Evolutionary conservation across 2,797 vertebrate genomes (phyloP), one percentile per base, ranked within the genome.

Genomic region (Chiroxiphia lanceolata): DNA sequence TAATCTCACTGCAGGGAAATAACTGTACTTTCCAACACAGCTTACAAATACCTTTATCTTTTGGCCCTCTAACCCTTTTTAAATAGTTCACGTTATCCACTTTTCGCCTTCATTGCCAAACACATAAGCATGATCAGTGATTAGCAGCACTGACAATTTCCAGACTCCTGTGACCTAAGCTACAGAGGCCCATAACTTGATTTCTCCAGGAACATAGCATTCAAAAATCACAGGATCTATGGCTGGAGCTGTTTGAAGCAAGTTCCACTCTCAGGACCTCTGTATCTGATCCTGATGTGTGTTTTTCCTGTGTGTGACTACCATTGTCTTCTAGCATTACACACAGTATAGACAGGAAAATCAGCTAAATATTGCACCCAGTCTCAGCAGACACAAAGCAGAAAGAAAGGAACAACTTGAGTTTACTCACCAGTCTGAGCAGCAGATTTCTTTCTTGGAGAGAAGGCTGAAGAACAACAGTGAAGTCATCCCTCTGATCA

Each of bases 391-490:
- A 45, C 10, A 59, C 19, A 45, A 57, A 34, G 8, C 34, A 91
- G 42, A 88, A 90, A 87, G 26, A 68, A 80, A 2, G 13, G 15
- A 87, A 16, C 14, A 65, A 63, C 8, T 31, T 3, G 1, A 44
- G 15, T 74, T 74, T 63, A 93, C 97, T 96, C 88, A 98, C 98
- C 14, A 0, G 53, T 47, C 48, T 22, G 8, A 75, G 50, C 1
- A 79, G 72, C 20, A 86, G 67, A 63, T 87, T 80, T 72, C 44
- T 72, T 89, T 96, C 90, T 3, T 77, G 95, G 29, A 98, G 76
- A 81, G 97, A 88, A 54, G 98, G 97, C 75, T 98, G 98, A 90
- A 98, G 96, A 81, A 98, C 47, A 3, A 97, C 97, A 0, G 97
- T 68, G 60, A 98, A 98, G 83, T 97, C 96, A 29, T 96, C 96